Evolutionary conservation across 2,113 vertebrate genomes (phyloP).

Genomic region (Morone chrysops): DNA sequence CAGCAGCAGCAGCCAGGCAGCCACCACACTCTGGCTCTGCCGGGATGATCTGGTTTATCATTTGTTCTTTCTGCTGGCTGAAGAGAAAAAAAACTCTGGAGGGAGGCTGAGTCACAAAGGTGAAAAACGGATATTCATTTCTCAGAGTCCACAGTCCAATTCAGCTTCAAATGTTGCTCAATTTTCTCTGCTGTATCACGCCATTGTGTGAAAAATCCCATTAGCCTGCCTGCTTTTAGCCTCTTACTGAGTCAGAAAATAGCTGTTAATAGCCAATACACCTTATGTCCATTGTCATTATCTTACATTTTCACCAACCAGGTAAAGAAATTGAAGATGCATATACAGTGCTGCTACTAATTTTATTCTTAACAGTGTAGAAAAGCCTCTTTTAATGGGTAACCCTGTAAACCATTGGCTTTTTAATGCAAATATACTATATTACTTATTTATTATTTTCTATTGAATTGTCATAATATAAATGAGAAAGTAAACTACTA

Average conservation of each 20-base stretch:
- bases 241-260: background rate
- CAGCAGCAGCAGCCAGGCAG: background rate
- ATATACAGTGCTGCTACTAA: background rate
- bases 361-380: background rate
- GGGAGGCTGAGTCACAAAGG: constrained; percentile 11
- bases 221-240: constrained; percentile 4
- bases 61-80: constrained; percentile 43
- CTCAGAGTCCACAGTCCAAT: background rate
- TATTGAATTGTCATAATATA: no score
- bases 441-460: no score
- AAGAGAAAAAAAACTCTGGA: constrained; percentile 16
- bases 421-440: background rate
- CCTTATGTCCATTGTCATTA: background rate
- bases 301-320: background rate
- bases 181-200: background rate
- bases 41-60: constrained; percentile 50
- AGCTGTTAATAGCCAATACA: background rate
- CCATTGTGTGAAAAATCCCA: constrained; percentile 1
- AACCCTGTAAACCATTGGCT: background rate
- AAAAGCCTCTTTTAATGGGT: background rate
- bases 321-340: background rate
- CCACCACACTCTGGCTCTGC: constrained; percentile 21
- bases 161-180: background rate
- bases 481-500: no score
- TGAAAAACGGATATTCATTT: background rate